Evolutionary conservation across 2,888 invertebrate genomes (phyloP), one percentile per base, ranked within the genome.

Genomic region (Nymphalis c-album): DNA sequence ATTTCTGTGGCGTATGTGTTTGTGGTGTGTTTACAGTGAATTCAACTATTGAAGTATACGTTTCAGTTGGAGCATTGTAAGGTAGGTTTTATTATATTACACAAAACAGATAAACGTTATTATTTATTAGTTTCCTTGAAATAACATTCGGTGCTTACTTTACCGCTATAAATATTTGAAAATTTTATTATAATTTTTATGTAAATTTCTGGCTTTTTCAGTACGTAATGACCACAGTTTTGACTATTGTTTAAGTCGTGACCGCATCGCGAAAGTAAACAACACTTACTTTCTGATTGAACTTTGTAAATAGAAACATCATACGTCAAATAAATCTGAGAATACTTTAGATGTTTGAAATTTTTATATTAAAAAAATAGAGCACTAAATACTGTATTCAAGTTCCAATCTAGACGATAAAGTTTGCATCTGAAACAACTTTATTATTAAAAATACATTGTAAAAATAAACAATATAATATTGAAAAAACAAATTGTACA

Each of bases 1-100:
- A 67, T 51, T 66, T 60, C 47, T 48, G 53, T 63, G 55, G 62
- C 40, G 68, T 68, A 60, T 50, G 60, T 69, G 63, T 64, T 64
- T 64, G 73, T 73, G 73, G 66, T 73, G 69, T 67, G 63, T 60
- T 68, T 55, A 57, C 60, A 70, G 68, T 20, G 57, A 20, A 18
- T 63, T 65, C 16, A 60, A 17, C 58, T 51, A 57, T 17, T 17
- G 26, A 68, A 53, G 65, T 31, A 13, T 13, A 40, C 10, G 40
- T 40, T 40, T 40, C 4, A 40, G 13, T 13, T 40, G 40, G 13
- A 40, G 40, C 51, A 66, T 66, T 48, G 59, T 64, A 46, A 65
- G 71, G 69, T 71, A 64, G 18, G 66, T 58, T 31, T 31, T 31
- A 17, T 17, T 16, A 16, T n/a, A 31, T n/a, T 55, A 31, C 1